These are phyloP conservation scores for Parapsyche elsis DNA, from an alignment of 1,140 invertebrate species.

Conservation along the genomic window DNA sequence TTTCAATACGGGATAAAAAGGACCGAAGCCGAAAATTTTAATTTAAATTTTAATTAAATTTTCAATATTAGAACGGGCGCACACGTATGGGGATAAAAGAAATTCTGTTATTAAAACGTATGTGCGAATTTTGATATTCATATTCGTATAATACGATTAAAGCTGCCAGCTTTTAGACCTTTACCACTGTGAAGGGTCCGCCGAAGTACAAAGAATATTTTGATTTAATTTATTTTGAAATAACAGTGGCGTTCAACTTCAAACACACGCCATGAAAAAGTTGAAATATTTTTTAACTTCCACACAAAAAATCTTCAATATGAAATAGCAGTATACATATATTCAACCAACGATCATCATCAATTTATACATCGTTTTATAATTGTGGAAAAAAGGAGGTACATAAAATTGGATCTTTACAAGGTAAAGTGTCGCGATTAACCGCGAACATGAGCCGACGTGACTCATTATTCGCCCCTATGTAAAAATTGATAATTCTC, in stretches of 20 bases:
- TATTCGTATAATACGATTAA: slow-evolving; percentile 25
- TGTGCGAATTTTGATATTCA: slow-evolving; percentile 15
- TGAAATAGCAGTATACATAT: too few species aligned
- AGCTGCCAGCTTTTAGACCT: background rate
- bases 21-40: slow-evolving; percentile 14
- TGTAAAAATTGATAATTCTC: slow-evolving; percentile 13
- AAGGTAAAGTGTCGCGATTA: background rate
- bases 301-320: too few species aligned
- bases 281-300: too few species aligned
- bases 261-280: too few species aligned
- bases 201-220: background rate
- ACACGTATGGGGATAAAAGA: background rate
- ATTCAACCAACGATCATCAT: too few species aligned
- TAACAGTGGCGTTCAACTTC: too few species aligned
- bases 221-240: background rate
- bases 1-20: background rate
- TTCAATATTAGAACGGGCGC: slow-evolving; percentile 17
- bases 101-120: background rate
- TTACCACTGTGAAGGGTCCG: background rate
- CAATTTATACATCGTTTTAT: too few species aligned
- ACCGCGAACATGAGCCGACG: background rate
- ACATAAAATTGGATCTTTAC: too few species aligned
- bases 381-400: too few species aligned
- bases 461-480: slow-evolving; percentile 10
- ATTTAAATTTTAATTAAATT: slow-evolving; percentile 27